Evolutionary conservation across 2,888 invertebrate species (phyloP).

Genomic region (Patella caerulea): DNA sequence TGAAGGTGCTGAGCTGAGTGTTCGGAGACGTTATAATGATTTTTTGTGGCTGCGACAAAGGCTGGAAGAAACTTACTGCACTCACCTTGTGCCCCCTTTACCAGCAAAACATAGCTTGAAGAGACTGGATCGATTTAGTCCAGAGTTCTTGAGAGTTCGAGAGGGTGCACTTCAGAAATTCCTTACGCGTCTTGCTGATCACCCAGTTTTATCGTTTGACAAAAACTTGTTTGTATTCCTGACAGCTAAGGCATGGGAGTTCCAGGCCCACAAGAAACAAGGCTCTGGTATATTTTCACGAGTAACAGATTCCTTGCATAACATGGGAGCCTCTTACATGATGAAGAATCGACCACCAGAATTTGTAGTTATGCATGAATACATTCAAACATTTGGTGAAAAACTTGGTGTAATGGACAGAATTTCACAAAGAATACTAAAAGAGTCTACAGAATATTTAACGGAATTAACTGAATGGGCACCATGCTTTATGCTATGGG

Average conservation of each 20-base stretch:
- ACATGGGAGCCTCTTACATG: slow-evolving; percentile 74
- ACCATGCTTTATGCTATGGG: slow-evolving; percentile 78
- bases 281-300: slow-evolving; percentile 75
- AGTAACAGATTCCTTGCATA: slow-evolving; percentile 76
- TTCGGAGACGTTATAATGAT: slow-evolving; percentile 81
- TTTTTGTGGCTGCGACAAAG: slow-evolving; percentile 81
- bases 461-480: slow-evolving; percentile 75
- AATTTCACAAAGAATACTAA: slow-evolving; percentile 78
- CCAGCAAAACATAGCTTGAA: slow-evolving; percentile 81
- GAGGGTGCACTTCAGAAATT: slow-evolving; percentile 80
- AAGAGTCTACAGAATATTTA: slow-evolving; percentile 74
- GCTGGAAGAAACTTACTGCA: slow-evolving; percentile 78
- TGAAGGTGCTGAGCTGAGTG: slow-evolving; percentile 78
- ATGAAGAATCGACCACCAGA: slow-evolving; percentile 77
- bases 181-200: slow-evolving; percentile 78
- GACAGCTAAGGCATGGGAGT: slow-evolving; percentile 79
- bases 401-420: slow-evolving; percentile 78
- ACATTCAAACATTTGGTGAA: slow-evolving; percentile 77
- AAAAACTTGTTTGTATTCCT: slow-evolving; percentile 79
- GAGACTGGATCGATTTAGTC: slow-evolving; percentile 80
- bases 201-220: slow-evolving; percentile 80
- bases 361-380: slow-evolving; percentile 78
- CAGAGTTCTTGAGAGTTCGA: slow-evolving; percentile 79
- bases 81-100: slow-evolving; percentile 80
- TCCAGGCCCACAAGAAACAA: slow-evolving; percentile 77